phyloP scores from a whole-genome alignment of 2,888 invertebrate species.

The Nephrotoma appendiculata region DNA sequence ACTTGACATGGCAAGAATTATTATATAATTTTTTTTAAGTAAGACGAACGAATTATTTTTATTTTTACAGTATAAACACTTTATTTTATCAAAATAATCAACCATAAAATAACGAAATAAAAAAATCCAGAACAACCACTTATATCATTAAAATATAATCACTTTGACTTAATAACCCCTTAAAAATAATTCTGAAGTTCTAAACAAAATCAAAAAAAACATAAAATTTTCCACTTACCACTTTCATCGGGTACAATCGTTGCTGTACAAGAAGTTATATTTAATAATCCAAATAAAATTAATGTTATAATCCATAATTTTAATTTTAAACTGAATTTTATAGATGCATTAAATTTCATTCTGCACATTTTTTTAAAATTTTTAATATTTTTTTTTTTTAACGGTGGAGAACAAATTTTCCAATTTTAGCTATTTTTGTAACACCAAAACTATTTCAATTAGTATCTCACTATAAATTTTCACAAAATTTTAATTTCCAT shows the following conservation, averaged over 20 bases:
- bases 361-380: background rate
- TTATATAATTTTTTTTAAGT: background rate
- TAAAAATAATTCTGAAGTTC: background rate
- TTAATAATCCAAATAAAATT: background rate
- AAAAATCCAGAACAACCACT: background rate
- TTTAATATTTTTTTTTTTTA: background rate
- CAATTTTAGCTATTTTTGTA: background rate
- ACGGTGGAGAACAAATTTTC: background rate
- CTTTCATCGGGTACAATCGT: constrained; percentile 3
- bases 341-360: background rate
- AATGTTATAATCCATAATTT: background rate
- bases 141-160: background rate
- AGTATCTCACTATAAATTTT: background rate
- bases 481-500: background rate
- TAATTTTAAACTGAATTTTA: background rate
- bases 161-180: background rate
- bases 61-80: background rate
- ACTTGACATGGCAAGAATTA: background rate
- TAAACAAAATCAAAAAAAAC: background rate
- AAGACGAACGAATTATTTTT: background rate
- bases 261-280: background rate
- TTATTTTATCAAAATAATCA: background rate
- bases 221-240: background rate
- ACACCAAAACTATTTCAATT: background rate
- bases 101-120: background rate